phyloP scores from a whole-genome alignment of 2,113 vertebrate species.

The Sceloporus tristichus region DNA sequence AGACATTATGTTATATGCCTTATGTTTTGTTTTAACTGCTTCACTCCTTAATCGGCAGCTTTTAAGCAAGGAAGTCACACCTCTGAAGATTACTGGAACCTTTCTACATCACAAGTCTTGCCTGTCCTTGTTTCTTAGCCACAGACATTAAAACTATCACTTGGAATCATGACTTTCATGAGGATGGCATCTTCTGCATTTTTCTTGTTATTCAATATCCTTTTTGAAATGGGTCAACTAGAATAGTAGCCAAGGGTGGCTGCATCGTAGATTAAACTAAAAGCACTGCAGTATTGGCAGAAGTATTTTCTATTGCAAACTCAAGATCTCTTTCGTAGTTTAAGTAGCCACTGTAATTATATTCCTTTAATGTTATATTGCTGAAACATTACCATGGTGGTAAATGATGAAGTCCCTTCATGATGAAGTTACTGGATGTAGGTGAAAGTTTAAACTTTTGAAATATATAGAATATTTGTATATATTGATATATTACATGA shows the following conservation, averaged over 20 bases:
- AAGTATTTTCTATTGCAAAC: background rate
- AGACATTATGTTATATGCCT: background rate
- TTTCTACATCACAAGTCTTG: background rate
- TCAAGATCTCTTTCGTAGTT: background rate
- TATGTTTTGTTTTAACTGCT: background rate
- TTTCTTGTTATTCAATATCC: background rate
- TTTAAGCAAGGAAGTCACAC: background rate
- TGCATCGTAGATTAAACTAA: background rate
- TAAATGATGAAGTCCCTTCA: background rate
- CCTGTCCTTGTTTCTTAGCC: background rate
- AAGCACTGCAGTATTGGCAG: background rate
- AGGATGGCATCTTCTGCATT: background rate
- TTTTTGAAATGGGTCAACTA: too few relatives aligned
- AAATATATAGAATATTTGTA: background rate
- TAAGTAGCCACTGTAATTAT: background rate
- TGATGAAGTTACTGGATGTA: background rate
- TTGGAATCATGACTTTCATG: too few relatives aligned
- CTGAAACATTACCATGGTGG: background rate
- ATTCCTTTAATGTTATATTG: background rate
- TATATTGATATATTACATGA: background rate
- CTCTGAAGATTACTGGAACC: background rate
- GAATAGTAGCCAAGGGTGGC: background rate
- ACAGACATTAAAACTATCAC: too few relatives aligned
- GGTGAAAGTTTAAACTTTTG: background rate
- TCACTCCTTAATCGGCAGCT: background rate